A percentile compares a stretch with the other conserved stretches of the same genome.
Conservation (phyloP, 2,888 invertebrate species). For the Stenotaenia linearis region DNA sequence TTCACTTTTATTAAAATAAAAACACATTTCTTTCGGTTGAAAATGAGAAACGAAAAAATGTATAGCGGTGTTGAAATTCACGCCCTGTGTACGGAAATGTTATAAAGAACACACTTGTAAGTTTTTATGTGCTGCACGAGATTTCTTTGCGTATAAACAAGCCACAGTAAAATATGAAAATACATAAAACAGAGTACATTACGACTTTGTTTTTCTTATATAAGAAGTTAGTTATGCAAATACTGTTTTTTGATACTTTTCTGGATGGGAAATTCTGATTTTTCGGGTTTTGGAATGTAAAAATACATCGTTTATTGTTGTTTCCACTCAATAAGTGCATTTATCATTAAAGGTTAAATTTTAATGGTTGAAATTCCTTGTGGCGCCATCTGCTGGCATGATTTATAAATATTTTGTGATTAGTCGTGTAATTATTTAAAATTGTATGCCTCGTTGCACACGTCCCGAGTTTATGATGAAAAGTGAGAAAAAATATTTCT, state of each 20-base stretch:
- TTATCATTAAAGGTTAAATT: no score
- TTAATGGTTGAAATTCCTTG: no score
- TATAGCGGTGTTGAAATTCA: neutral
- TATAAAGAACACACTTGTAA: slow-evolving; percentile 5
- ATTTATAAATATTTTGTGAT: no score
- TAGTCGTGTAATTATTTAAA: no score
- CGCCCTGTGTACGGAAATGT: neutral
- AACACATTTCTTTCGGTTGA: neutral
- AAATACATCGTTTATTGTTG: neutral
- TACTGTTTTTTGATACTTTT: slow-evolving; percentile 3
- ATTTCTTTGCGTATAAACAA: slow-evolving; percentile 3
- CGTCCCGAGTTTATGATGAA: no score
- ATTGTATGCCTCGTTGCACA: no score
- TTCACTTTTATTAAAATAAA: neutral
- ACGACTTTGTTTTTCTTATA: slow-evolving; percentile 4
- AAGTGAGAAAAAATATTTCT: no score
- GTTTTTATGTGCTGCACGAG: neutral
- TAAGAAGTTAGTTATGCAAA: slow-evolving; percentile 12
- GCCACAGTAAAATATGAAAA: slow-evolving; percentile 17
- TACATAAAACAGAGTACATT: neutral
- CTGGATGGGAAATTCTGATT: neutral
- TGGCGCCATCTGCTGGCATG: no score
- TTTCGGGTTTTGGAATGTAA: neutral
- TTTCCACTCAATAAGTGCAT: no score
- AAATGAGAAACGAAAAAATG: neutral